Evolutionary conservation across 2,113 vertebrate genomes (phyloP).

Genomic region (Pimephales promelas): DNA sequence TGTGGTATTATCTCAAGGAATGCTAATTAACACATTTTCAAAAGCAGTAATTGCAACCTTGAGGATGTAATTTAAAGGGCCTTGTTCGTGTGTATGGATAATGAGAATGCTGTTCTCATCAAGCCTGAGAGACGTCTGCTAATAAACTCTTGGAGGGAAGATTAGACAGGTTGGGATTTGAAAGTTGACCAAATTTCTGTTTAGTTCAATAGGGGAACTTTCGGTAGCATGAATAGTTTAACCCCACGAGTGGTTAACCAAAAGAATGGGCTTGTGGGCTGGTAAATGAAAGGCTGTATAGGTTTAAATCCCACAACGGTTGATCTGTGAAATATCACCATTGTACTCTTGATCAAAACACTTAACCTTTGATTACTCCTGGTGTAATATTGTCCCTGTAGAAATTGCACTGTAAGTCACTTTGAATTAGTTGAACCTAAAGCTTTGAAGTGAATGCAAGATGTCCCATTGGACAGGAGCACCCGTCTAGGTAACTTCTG

Average conservation of each 20-base stretch:
- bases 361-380: neutral
- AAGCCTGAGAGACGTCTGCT: slow-evolving; percentile 32
- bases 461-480: neutral
- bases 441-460: neutral
- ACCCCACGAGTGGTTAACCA: slow-evolving; percentile 7
- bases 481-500: slow-evolving; percentile 45
- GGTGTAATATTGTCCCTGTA: slow-evolving; percentile 1
- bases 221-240: slow-evolving; percentile 50
- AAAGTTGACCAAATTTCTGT: slow-evolving; percentile 56
- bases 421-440: slow-evolving; percentile 13
- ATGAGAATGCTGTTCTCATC: slow-evolving; percentile 57
- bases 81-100: slow-evolving; percentile 56
- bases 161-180: slow-evolving; percentile 52
- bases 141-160: slow-evolving; percentile 45
- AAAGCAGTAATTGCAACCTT: slow-evolving; percentile 67
- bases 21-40: slow-evolving; percentile 63
- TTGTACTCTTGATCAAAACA: slow-evolving; percentile 20
- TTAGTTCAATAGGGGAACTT: slow-evolving; percentile 19
- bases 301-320: neutral
- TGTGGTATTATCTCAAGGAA: slow-evolving; percentile 63
- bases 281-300: neutral
- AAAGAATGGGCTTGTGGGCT: slow-evolving; percentile 1
- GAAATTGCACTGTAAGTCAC: neutral
- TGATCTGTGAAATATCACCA: neutral
- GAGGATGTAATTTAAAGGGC: slow-evolving; percentile 66